Percentiles rank a stretch among this genome's conserved stretches.
These are phyloP conservation scores for Umimayanthus kanabou DNA, from an alignment of 92 coral and sea anemone genomes.

Conservation along the genomic window DNA sequence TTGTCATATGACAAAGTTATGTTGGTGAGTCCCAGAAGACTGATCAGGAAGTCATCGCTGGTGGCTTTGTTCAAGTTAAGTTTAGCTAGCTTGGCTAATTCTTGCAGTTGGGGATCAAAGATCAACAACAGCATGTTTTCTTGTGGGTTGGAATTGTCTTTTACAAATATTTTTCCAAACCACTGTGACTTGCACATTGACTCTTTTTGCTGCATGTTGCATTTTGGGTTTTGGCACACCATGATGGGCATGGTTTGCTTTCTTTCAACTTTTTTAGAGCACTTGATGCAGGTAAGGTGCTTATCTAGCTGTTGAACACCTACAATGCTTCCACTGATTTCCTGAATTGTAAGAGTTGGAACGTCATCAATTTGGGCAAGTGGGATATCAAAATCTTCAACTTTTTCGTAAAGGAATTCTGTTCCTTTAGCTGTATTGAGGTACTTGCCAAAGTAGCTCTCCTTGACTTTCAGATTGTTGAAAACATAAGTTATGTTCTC, in stretches of 20 bases:
- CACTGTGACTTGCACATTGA: constrained; percentile 1
- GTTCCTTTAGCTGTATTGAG: constrained; percentile 32
- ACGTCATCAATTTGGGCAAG: constrained; percentile 8
- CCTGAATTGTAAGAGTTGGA: constrained; percentile 2
- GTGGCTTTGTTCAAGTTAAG: no score
- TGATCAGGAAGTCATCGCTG: no score
- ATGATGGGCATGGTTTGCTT: constrained; percentile 7
- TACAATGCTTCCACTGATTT: constrained; percentile 3
- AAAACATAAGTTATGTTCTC: constrained; percentile 4
- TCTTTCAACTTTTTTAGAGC: constrained; percentile 26
- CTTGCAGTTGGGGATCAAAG: no score
- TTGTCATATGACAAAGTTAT: no score
- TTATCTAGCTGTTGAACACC: constrained; percentile 23
- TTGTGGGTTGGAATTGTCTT: no score
- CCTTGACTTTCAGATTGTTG: not conserved
- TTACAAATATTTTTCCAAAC: not conserved
- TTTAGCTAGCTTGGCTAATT: no score
- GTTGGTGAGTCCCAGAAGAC: no score
- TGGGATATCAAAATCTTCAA: not conserved
- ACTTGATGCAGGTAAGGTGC: constrained; percentile 22
- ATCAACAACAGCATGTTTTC: no score
- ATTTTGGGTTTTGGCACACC: constrained; percentile 20
- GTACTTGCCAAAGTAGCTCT: constrained; percentile 14
- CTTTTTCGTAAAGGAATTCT: constrained; percentile 6
- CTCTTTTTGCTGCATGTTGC: constrained; percentile 20